These are phyloP conservation scores for Hyla sarda DNA, from an alignment of 2,113 vertebrate species.

Conservation along the genomic window DNA sequence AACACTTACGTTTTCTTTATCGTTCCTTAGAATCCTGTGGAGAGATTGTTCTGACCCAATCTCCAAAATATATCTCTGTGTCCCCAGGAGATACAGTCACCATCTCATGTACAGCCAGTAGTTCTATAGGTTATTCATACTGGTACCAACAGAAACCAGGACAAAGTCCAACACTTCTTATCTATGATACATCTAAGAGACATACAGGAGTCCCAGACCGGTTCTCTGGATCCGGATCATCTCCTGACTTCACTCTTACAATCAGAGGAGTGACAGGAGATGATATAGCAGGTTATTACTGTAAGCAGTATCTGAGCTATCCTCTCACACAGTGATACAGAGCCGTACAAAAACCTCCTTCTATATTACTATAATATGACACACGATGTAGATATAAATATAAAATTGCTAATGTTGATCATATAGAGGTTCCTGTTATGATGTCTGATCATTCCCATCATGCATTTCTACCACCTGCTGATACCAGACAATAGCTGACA, in stretches of 20 bases:
- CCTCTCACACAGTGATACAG: constrained; percentile 29
- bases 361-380: not conserved
- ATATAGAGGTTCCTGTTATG: not conserved
- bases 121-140: no score
- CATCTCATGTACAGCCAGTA: no score
- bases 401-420: not conserved
- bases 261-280: constrained; percentile 2
- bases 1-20: no score
- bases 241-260: not conserved
- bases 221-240: constrained; percentile 60
- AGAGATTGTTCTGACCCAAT: no score
- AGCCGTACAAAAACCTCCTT: not conserved
- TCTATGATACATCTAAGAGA: rapidly evolving
- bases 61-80: no score
- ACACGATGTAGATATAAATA: not conserved
- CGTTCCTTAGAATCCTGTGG: no score
- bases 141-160: no score
- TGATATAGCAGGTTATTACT: not conserved
- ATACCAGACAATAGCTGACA: no score
- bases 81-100: no score
- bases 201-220: not conserved
- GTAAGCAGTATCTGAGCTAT: rapidly evolving
- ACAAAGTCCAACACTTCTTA: constrained; percentile 60
- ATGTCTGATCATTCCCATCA: not conserved
- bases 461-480: no score